phyloP scores from a whole-genome alignment of 1,140 invertebrate genomes.

The Cheumatopsyche charites region DNA sequence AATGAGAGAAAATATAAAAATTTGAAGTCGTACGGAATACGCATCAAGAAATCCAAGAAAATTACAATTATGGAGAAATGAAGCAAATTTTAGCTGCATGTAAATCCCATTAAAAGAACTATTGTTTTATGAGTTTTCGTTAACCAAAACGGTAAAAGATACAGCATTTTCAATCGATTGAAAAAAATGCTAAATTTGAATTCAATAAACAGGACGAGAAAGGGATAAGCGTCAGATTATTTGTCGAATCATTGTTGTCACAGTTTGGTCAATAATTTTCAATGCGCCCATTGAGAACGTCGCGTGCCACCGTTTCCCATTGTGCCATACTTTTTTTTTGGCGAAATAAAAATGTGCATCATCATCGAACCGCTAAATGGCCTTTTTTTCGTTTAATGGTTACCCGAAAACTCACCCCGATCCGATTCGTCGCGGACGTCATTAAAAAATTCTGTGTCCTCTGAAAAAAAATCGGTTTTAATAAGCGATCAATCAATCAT shows the following conservation, averaged over 20 bases:
- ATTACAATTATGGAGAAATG: too few species aligned
- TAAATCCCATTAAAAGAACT: too few species aligned
- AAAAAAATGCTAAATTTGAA: not conserved
- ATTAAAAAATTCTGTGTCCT: constrained; percentile 31
- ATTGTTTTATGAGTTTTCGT: too few species aligned
- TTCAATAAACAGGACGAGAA: constrained; percentile 1
- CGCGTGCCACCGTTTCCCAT: constrained; percentile 34
- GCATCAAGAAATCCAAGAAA: too few species aligned
- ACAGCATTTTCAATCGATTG: not conserved
- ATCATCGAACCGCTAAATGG: constrained; percentile 37
- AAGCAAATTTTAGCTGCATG: too few species aligned
- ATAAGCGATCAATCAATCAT: constrained; percentile 49
- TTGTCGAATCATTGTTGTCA: constrained; percentile 45
- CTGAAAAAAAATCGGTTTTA: constrained; percentile 37
- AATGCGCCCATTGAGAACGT: constrained; percentile 31
- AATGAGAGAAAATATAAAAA: too few species aligned
- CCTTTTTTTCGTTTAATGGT: not conserved
- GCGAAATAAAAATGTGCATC: constrained; percentile 29
- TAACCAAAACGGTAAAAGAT: too few species aligned
- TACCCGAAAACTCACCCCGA: not conserved
- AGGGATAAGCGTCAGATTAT: constrained; percentile 34
- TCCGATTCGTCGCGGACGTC: constrained; percentile 13
- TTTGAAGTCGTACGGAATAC: too few species aligned
- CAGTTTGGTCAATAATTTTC: constrained; percentile 33
- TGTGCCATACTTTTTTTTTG: not conserved